Evolutionary conservation across 92 coral and sea anemone genomes (phyloP).

Genomic region (Galaxea fascicularis): DNA sequence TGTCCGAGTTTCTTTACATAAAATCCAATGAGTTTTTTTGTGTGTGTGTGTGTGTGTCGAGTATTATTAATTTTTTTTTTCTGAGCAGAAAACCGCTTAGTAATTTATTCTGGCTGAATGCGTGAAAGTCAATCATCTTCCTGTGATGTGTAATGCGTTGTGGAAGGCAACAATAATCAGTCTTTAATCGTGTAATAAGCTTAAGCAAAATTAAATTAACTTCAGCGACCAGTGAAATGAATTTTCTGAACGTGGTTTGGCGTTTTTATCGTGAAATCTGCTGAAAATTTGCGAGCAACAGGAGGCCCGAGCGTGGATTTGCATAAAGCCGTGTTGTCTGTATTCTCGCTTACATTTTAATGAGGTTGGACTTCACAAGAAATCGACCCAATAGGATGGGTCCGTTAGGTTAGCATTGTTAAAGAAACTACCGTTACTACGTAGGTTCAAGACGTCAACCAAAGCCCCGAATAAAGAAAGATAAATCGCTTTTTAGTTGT

Average conservation of each 20-base stretch:
- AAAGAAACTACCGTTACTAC: slow-evolving; percentile 88
- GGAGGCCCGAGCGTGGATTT: slow-evolving; percentile 42
- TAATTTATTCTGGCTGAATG: slow-evolving; percentile 49
- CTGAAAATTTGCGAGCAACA: slow-evolving; percentile 24
- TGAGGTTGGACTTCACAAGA: slow-evolving; percentile 58
- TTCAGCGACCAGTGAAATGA: slow-evolving; percentile 49
- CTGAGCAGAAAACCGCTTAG: slow-evolving; percentile 36
- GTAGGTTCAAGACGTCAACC: slow-evolving; percentile 40
- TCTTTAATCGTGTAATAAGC: slow-evolving; percentile 81
- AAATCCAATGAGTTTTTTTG: slow-evolving; percentile 21
- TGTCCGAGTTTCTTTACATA: slow-evolving; percentile 12
- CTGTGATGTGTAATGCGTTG: slow-evolving; percentile 44
- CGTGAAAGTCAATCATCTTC: slow-evolving; percentile 54
- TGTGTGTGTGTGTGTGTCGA: not conserved
- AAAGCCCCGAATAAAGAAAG: slow-evolving; percentile 24
- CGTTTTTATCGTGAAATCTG: slow-evolving; percentile 38
- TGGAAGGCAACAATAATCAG: slow-evolving; percentile 37
- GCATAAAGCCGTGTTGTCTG: slow-evolving; percentile 63
- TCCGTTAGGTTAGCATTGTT: slow-evolving; percentile 95
- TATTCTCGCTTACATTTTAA: slow-evolving; percentile 87
- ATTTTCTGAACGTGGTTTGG: slow-evolving; percentile 50
- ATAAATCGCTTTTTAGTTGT: slow-evolving; percentile 35
- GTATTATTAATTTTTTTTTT: slow-evolving; percentile 1
- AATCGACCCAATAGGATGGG: slow-evolving; percentile 44
- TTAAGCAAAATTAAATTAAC: slow-evolving; percentile 80